These are phyloP conservation scores for Melinaea marsaeus DNA, from an alignment of 2,888 invertebrate species.

Conservation along the genomic window DNA sequence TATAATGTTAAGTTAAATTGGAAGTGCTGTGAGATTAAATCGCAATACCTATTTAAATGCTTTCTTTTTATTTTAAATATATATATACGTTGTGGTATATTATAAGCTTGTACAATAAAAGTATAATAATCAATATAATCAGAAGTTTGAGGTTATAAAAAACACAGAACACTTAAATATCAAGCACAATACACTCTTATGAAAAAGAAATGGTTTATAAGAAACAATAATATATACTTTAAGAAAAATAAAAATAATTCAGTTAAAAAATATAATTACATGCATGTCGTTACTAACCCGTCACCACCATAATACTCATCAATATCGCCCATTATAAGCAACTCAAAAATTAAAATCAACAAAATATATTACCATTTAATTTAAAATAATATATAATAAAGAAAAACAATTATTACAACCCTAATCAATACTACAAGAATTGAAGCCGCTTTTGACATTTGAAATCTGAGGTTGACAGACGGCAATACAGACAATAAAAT, in stretches of 20 bases:
- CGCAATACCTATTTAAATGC: no score
- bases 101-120: no score
- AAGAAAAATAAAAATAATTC: constrained; percentile 9
- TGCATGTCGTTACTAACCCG: constrained; percentile 64
- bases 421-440: constrained; percentile 14
- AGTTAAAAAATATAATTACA: constrained; percentile 28
- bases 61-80: no score
- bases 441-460: constrained; percentile 21
- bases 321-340: constrained; percentile 59
- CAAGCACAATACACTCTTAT: constrained; percentile 13
- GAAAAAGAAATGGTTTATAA: constrained; percentile 4
- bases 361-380: constrained; percentile 50
- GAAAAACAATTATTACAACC: constrained; percentile 23
- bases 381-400: constrained; percentile 25
- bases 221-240: neutral
- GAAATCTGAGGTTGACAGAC: neutral
- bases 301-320: constrained; percentile 72
- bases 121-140: no score
- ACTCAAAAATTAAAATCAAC: constrained; percentile 28
- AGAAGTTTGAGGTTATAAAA: no score
- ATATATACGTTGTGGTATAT: no score
- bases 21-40: no score
- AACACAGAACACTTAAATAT: no score
- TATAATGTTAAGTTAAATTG: no score
- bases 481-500: no score